phyloP scores from a whole-genome alignment of 2,113 vertebrate genomes.

The Dermatemys mawii region DNA sequence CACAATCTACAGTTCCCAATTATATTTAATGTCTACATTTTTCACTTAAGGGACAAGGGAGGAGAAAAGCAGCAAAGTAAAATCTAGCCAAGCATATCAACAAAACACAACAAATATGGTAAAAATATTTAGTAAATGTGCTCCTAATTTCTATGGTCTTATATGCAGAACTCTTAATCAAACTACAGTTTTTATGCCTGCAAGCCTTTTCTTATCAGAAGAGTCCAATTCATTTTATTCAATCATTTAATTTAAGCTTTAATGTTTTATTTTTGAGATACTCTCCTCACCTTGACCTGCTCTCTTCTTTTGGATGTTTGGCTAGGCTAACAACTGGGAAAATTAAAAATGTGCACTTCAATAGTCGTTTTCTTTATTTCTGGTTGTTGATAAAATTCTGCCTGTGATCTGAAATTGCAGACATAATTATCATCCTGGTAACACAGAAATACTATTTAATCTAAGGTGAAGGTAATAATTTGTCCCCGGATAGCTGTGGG shows the following conservation, averaged over 20 bases:
- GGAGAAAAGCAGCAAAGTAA: background rate
- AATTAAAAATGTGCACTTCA: background rate
- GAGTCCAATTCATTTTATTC: background rate
- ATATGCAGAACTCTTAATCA: background rate
- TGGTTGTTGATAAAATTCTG: background rate
- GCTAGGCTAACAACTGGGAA: background rate
- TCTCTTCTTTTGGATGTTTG: background rate
- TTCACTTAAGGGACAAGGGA: background rate
- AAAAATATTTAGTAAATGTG: background rate
- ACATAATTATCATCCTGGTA: background rate
- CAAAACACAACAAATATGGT: background rate
- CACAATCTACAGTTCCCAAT: background rate
- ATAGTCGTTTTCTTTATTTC: background rate
- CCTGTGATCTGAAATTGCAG: background rate
- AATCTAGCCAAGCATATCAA: background rate
- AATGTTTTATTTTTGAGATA: background rate
- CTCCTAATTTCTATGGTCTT: background rate
- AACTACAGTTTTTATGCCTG: background rate
- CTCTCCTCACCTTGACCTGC: background rate
- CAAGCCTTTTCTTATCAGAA: background rate
- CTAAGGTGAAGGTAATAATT: background rate
- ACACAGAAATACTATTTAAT: accelerated
- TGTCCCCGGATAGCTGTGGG: background rate
- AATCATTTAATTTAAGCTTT: background rate
- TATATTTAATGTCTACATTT: background rate